Evolutionary conservation across 2,113 vertebrate genomes (phyloP).

Genomic region (Syngnathus typhle): DNA sequence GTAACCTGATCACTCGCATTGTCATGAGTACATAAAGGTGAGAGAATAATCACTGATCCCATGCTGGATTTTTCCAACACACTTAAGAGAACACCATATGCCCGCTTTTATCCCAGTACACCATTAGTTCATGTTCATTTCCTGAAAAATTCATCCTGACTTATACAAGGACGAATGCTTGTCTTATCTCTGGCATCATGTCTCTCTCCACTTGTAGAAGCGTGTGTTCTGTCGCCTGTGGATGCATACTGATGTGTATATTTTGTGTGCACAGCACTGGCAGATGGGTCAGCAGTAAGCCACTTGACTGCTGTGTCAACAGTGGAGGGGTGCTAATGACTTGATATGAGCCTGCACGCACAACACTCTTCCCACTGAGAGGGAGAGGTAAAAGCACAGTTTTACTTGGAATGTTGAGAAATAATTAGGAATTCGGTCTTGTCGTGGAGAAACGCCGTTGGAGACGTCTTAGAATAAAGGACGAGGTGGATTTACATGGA

Average conservation of each 20-base stretch:
- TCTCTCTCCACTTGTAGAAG: conserved; percentile 6
- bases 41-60: background rate
- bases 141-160: conserved; percentile 4
- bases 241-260: conserved; percentile 5
- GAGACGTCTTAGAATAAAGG: background rate
- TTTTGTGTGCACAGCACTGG: conserved; percentile 9
- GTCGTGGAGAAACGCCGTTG: background rate
- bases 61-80: background rate
- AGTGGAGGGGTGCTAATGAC: conserved; percentile 32
- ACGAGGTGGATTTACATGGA: background rate
- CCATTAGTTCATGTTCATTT: background rate
- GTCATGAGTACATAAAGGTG: background rate
- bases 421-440: background rate
- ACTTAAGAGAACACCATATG: conserved; percentile 29
- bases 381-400: background rate
- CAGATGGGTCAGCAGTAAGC: conserved; percentile 44
- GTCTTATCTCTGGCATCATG: conserved; percentile 6
- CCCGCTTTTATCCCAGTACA: conserved; percentile 14
- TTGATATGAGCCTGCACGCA: conserved; percentile 14
- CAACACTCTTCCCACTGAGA: background rate
- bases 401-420: background rate
- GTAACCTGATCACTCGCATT: conserved; percentile 35
- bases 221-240: background rate
- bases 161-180: conserved; percentile 12
- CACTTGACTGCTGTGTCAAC: conserved; percentile 38